Base-by-base conservation (phyloP, 2,113 vertebrate species). In the Ahaetulla prasina region DNA sequence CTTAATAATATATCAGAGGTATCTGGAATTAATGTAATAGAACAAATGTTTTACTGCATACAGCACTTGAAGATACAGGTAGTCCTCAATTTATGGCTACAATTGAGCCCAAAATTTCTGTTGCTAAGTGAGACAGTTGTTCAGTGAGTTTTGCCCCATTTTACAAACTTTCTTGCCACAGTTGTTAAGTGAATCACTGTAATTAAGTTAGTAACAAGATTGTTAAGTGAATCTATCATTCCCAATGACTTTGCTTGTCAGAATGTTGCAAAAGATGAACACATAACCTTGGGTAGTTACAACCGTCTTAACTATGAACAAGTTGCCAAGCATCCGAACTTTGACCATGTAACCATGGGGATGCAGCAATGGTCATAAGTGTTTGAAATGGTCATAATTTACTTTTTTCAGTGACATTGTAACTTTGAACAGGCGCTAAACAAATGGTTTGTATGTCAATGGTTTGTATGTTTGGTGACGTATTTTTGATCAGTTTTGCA, bases 381-480 rank as follows among this genome's bases (percentile, higher is more conserved):
- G 30, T 68, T 68, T 16, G 30, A 68, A 68, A 68, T 68, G 30
- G 30, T 68, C 63, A 68, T 68, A 68, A 47, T 3, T 45, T 45
- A 47, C 45, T 47, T 47, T 47, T 47, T 63, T n/a, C 60, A 63
- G 27, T 5, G 27, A n/a, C 27, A n/a, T 14, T 63, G 27, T 63
- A 63, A 30, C 27, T 63, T 63, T 2, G 27, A 63, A n/a, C 60
- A 68, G 12, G n/a, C 12, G 0, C 12, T 68, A 68, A n/a, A 35
- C 30, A 68, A 68, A 68, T 35, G 30, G 5, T 68, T 68, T 68
- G 63, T 35, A 68, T 35, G 30, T n/a, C 30, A 0, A 68, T 2
- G 30, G 35, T 4, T 68, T 92, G 90, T 93, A 87, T 3, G 86
- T 94, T 92, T 74, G 52, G 86, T 60, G 47, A 89, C 68, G 54